Conservation (phyloP, 2,113 vertebrate genomes). For the Cebus imitator region DNA sequence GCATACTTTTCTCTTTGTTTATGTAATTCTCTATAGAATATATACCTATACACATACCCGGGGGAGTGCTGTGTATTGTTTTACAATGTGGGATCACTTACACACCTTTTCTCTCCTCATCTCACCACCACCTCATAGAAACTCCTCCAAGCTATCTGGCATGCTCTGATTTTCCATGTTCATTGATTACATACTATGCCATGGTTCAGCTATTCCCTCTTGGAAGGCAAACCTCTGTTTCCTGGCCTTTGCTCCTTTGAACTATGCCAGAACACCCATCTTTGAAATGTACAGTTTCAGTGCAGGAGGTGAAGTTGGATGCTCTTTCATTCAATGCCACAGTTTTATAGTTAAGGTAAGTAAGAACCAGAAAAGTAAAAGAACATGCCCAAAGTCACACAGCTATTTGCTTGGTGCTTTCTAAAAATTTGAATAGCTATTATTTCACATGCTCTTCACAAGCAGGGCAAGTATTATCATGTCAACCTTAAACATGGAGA, state of each 20-base stretch:
- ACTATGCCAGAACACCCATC: background rate
- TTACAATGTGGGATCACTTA: background rate
- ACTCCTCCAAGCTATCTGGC: background rate
- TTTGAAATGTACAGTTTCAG: background rate
- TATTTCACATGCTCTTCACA: background rate
- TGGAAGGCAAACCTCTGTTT: background rate
- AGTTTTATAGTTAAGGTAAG: background rate
- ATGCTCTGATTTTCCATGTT: background rate
- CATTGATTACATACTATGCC: background rate
- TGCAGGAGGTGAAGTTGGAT: background rate
- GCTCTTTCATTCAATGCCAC: background rate
- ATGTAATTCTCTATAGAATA: background rate
- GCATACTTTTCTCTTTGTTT: background rate
- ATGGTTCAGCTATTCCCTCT: background rate
- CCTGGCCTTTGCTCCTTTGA: background rate
- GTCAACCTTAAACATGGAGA: background rate
- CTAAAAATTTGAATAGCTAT: background rate
- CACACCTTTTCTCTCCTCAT: background rate
- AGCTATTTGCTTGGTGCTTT: background rate
- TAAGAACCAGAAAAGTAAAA: conserved; percentile 1
- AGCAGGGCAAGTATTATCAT: background rate
- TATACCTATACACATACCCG: background rate
- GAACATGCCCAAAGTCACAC: background rate
- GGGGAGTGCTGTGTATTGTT: background rate
- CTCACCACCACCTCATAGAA: background rate